Percentiles rank a stretch among this genome's conserved stretches.
Conservation (phyloP, 2,113 vertebrate genomes). For the Cryptotis parvus region DNA sequence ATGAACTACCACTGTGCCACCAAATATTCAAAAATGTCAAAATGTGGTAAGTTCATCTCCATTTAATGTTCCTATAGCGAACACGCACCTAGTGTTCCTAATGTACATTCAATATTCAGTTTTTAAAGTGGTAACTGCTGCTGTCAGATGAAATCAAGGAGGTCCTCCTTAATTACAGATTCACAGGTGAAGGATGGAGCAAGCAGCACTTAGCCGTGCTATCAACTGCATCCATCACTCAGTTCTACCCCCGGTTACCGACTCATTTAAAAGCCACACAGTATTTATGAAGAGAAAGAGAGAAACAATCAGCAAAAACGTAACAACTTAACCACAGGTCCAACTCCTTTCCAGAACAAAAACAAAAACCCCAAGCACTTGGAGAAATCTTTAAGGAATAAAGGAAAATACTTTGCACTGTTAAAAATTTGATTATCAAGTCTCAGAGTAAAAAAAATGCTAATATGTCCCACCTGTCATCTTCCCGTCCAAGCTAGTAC, state of each 20-base stretch:
- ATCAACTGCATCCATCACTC: constrained; percentile 18
- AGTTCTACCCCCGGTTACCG: neutral
- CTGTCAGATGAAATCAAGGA: constrained; percentile 78
- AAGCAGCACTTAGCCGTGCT: constrained; percentile 45
- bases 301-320: neutral
- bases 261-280: constrained; percentile 52
- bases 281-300: constrained; percentile 50
- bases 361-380: neutral
- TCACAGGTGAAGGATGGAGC: constrained; percentile 48
- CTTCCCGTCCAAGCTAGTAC: constrained; percentile 33
- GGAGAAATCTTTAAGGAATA: constrained; percentile 30
- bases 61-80: constrained; percentile 62
- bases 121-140: constrained; percentile 66
- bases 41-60: neutral
- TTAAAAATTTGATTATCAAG: constrained; percentile 51
- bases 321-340: constrained; percentile 41
- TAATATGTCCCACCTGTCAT: constrained; percentile 47
- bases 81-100: constrained; percentile 65
- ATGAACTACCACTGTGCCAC: neutral
- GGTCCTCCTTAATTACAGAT: constrained; percentile 75
- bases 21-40: constrained; percentile 67
- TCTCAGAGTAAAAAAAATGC: constrained; percentile 13
- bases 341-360: neutral
- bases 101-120: constrained; percentile 65
- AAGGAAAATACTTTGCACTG: constrained; percentile 18